Evolutionary conservation across 2,888 invertebrate genomes (phyloP).

Genomic region (Philonicus albiceps): DNA sequence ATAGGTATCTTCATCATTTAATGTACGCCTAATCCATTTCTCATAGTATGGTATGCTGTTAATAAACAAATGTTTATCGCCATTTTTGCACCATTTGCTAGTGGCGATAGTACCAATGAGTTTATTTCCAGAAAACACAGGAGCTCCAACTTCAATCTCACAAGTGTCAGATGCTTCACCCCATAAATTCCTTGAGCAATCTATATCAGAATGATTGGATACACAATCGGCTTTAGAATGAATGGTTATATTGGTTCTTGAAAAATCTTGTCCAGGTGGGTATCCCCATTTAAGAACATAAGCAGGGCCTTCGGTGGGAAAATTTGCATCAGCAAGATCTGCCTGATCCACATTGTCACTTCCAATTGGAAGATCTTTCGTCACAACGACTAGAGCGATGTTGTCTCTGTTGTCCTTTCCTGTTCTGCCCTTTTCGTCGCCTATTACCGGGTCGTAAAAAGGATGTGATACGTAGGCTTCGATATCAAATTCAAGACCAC

Average conservation of each 20-base stretch:
- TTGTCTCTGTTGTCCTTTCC: neutral
- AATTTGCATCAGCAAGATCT: neutral
- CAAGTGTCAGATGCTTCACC: neutral
- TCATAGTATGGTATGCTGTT: neutral
- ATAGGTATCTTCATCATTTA: neutral
- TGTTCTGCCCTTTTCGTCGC: neutral
- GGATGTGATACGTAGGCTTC: neutral
- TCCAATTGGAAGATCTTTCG: neutral
- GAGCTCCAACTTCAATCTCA: neutral
- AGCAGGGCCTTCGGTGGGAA: neutral
- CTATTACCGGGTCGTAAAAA: neutral
- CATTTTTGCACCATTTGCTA: neutral
- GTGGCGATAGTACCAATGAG: neutral
- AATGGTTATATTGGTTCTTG: neutral
- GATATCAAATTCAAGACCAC: neutral
- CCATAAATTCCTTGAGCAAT: neutral
- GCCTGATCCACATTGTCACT: neutral
- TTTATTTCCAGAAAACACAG: neutral
- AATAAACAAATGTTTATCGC: neutral
- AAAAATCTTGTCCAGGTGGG: neutral
- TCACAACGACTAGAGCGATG: neutral
- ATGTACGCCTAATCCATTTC: neutral
- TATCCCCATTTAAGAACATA: neutral
- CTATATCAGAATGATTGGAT: neutral
- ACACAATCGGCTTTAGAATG: neutral